Percentiles rank a stretch among this genome's conserved stretches.
phyloP scores from a whole-genome alignment of 1,140 invertebrate genomes.

The Nixonia krombeini region DNA sequence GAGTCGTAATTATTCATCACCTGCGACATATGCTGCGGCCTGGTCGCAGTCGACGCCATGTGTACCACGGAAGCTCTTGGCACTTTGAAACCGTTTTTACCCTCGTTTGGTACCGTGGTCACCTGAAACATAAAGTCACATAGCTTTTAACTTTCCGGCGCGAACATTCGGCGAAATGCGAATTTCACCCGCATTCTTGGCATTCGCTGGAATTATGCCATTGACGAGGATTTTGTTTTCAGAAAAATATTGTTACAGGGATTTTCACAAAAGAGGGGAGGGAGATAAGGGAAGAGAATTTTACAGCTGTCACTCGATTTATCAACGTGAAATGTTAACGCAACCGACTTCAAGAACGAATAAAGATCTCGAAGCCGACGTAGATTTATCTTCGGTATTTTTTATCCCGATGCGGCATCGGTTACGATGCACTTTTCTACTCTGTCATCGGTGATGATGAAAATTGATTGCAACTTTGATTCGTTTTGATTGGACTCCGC shows the following conservation, averaged over 20 bases:
- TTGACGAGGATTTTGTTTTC: constrained; percentile 2
- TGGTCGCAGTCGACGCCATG: constrained; percentile 68
- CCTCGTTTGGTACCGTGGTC: constrained; percentile 68
- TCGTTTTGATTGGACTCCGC: background rate
- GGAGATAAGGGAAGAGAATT: no score
- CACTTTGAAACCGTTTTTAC: constrained; percentile 66
- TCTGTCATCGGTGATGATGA: no score
- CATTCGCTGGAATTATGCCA: background rate
- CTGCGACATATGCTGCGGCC: constrained; percentile 69
- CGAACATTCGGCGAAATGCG: background rate
- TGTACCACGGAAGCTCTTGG: constrained; percentile 67
- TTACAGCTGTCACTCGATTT: no score
- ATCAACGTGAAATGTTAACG: no score
- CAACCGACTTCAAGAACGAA: no score
- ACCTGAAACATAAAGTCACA: constrained; percentile 59
- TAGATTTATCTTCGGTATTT: no score
- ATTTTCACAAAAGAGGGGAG: no score
- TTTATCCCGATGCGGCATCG: no score
- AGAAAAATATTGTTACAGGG: no score
- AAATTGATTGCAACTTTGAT: no score
- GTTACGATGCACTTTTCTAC: no score
- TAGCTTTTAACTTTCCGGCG: background rate
- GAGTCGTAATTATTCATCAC: constrained; percentile 58
- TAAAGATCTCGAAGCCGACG: no score
- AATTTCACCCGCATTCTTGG: background rate